Evolutionary conservation across 1,140 invertebrate genomes (phyloP).

Genomic region (Plodia interpunctella): DNA sequence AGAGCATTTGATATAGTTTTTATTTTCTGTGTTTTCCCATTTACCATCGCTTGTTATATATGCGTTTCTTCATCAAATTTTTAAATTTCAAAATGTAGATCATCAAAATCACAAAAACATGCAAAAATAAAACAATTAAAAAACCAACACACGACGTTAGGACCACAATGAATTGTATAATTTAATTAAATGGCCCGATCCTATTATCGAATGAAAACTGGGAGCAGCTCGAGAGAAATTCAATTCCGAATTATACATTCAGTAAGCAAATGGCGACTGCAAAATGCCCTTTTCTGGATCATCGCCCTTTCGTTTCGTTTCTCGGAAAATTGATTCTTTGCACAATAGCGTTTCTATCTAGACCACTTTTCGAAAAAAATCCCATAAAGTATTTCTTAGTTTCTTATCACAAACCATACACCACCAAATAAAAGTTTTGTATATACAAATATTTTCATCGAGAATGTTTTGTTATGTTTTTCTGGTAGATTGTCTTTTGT

Average conservation of each 20-base stretch:
- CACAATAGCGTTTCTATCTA: neutral
- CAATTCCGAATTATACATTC: slow-evolving; percentile 12
- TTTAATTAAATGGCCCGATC: slow-evolving; percentile 4
- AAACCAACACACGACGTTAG: slow-evolving; percentile 1
- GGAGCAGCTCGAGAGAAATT: slow-evolving; percentile 2
- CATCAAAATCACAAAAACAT: neutral
- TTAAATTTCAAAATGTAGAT: no score
- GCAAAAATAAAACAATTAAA: neutral
- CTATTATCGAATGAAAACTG: slow-evolving; percentile 1
- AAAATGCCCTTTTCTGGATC: slow-evolving; percentile 10
- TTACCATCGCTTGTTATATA: no score
- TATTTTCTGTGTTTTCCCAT: no score
- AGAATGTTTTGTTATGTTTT: neutral
- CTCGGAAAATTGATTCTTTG: slow-evolving; percentile 2
- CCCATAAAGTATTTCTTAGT: neutral
- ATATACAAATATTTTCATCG: neutral
- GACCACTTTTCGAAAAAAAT: neutral
- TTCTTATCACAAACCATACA: neutral
- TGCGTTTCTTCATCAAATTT: no score
- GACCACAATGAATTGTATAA: neutral
- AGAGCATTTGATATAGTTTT: no score
- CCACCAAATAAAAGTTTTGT: no score
- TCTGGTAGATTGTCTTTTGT: no score
- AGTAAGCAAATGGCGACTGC: slow-evolving; percentile 12
- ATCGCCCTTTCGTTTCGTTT: slow-evolving; percentile 5